Evolutionary conservation across 2,888 invertebrate genomes (phyloP), one percentile per base, ranked within the genome.

Genomic region (Nebria brevicollis): DNA sequence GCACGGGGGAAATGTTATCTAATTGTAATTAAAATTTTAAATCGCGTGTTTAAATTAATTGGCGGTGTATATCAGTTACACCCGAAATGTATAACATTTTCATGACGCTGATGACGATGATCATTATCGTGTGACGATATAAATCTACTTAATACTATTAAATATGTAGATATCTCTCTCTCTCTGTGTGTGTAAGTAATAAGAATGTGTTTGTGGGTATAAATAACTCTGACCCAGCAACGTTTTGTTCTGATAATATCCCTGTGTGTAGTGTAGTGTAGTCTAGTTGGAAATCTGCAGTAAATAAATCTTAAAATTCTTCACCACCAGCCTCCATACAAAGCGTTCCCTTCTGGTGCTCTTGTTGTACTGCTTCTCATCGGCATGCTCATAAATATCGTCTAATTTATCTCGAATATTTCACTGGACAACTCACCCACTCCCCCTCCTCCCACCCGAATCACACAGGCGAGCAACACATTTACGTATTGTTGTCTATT

Each of bases 281-380:
- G 54, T 68, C 25, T 6, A 7, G 68, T 68, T 8, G 68, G n/a
- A 68, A 72, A 77, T 77, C 77, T 77, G 64, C 70, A 68, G 68
- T 26, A 54, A 68, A 77, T 77, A 77, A 77, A 77, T 77, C 72
- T 77, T 72, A 42, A 68, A 68, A 77, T 68, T 68, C 20, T 26
- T 68, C 41, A 6, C 43, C 6, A 43, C 43, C 43, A 43, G 6
- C 43, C 43, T 6, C 43, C 43, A 54, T 2, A 54, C 54, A 54
- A 54, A 54, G 54, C 54, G 54, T 8, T 34, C 34, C 5, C 11
- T 54, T 54, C 54, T 54, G 54, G 8, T 54, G 43, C 43, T 43
- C 7, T 10, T 43, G 43, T 43, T 43, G 7, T 43, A 43, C 43
- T 43, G 43, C 43, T 43, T 20, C 20, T 20, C 20, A 20, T 20